A percentile compares a stretch with the other conserved stretches of the same genome.
Conservation (phyloP, 2,797 vertebrate species). For the Antennarius maculatus region DNA sequence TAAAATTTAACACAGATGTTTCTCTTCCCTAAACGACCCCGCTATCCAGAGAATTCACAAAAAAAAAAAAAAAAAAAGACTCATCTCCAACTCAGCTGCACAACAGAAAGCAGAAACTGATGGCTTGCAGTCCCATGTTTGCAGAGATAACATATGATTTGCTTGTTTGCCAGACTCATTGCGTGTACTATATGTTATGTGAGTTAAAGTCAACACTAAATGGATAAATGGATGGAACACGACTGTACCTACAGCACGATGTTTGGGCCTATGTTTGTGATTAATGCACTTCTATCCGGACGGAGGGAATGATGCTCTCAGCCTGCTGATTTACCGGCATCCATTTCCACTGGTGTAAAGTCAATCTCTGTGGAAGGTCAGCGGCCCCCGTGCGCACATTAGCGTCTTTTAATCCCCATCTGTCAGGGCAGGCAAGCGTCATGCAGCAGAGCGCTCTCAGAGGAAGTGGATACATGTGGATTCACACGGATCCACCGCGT, state of each 20-base stretch:
- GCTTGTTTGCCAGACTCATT: conserved; percentile 20
- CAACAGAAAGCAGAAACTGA: conserved; percentile 53
- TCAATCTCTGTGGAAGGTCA: conserved; percentile 91
- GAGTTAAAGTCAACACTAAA: conserved; percentile 61
- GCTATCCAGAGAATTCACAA: conserved; percentile 71
- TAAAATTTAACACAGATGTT: conserved; percentile 83
- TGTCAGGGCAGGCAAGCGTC: conserved; percentile 68
- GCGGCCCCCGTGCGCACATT: conserved; percentile 82
- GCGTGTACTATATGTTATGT: conserved; percentile 18
- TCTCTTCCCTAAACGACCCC: conserved; percentile 66
- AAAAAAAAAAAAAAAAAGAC: conserved; percentile 66
- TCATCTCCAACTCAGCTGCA: conserved; percentile 56
- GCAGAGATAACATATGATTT: conserved; percentile 41
- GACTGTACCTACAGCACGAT: conserved; percentile 50
- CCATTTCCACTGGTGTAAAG: conserved; percentile 89
- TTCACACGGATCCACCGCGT: conserved; percentile 6
- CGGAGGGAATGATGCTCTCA: conserved; percentile 81
- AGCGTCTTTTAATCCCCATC: conserved; percentile 83
- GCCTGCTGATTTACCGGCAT: conserved; percentile 87
- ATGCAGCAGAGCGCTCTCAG: conserved; percentile 38
- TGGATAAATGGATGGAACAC: conserved; percentile 70
- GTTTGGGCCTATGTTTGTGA: conserved; percentile 65
- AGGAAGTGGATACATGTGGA: conserved; percentile 24
- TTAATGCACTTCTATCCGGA: conserved; percentile 75
- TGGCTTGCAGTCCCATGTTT: conserved; percentile 46